Evolutionary conservation across 2,888 invertebrate species (phyloP), one percentile per base, ranked within the genome.

Genomic region (Seira sanloemensis): DNA sequence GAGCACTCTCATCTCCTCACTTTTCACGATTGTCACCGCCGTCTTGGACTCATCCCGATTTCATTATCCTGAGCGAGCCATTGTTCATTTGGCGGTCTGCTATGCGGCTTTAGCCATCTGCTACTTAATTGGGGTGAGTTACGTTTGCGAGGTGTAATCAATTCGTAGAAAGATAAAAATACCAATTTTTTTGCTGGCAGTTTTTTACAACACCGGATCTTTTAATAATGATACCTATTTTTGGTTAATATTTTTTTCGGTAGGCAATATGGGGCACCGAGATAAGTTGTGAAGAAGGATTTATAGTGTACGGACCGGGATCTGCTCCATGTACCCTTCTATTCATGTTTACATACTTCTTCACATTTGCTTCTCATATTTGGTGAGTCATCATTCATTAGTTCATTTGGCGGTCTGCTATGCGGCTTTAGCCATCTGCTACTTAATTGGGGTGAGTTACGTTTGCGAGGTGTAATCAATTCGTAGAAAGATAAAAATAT

Each of bases 381-480:
- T 89, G 89, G 88, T 88, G 78, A 86, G 82, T 50, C 58, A 76
- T 68, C 58, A 26, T 67, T 66, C 54, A 54, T 37, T 37, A n/a
- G 98, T 99, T 90, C 99, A 98, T 91, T 92, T 99, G 81, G 97
- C 98, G 19, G 95, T 98, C 2, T 99, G 99, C 91, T 98, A 98
- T 91, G 93, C 98, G 90, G 96, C 98, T 94, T 97, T 98, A 65
- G 97, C 98, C 19, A 93, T 97, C 87, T 97, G 97, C 67, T 98
- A 98, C 92, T 91, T 93, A 7, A 95, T 97, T 21, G 95, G 92
- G 27, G 91, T 92, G 88, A 85, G 80, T 58, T n/a, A n/a, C n/a
- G n/a, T n/a, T n/a, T n/a, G n/a, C n/a, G n/a, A n/a, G n/a, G n/a
- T n/a, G 24, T 2, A 19, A 54, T 27, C n/a, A 73, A 66, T 50